phyloP scores from a whole-genome alignment of 2,113 vertebrate species.

The Cynocephalus volans region DNA sequence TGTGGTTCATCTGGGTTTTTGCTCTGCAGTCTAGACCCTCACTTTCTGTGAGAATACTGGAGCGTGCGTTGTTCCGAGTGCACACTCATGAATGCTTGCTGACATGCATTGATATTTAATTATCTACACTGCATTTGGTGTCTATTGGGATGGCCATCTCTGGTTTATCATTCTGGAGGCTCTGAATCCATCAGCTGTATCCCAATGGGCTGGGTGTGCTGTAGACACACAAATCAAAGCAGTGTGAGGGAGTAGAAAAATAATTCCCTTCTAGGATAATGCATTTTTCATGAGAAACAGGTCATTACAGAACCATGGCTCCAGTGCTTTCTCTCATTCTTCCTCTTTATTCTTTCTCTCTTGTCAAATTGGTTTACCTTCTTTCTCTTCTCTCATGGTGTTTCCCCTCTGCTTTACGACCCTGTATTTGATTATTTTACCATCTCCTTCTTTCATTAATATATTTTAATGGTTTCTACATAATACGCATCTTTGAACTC shows the following conservation, averaged over 20 bases:
- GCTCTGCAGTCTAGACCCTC: background rate
- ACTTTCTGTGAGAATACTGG: background rate
- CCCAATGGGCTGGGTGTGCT: constrained; percentile 10
- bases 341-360: background rate
- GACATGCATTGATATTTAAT: constrained; percentile 52
- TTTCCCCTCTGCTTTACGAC: background rate
- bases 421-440: background rate
- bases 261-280: background rate
- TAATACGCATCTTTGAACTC: background rate
- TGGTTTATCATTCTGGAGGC: constrained; percentile 43
- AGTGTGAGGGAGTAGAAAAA: background rate
- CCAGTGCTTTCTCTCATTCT: background rate
- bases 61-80: background rate
- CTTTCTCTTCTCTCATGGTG: background rate
- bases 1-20: background rate
- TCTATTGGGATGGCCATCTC: background rate
- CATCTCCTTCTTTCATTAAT: background rate
- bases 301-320: constrained; percentile 36
- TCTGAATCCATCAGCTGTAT: background rate
- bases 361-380: constrained; percentile 40
- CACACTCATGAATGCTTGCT: background rate
- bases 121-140: constrained; percentile 67
- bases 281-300: constrained; percentile 48
- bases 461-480: background rate
- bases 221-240: constrained; percentile 67